phyloP scores from a whole-genome alignment of 2,797 vertebrate genomes.

The Lycodopsis pacificus region DNA sequence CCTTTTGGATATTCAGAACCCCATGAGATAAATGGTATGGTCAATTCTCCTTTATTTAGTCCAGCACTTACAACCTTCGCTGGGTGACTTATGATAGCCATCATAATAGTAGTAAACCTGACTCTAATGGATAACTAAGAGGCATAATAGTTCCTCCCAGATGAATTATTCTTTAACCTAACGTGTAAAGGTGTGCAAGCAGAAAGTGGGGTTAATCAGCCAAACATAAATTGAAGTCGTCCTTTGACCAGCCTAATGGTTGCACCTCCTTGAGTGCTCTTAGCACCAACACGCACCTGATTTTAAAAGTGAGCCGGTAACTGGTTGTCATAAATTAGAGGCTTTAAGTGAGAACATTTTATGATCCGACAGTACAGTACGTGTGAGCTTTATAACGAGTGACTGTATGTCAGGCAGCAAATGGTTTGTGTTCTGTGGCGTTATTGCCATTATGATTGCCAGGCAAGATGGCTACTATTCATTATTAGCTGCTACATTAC shows the following conservation, averaged over 20 bases:
- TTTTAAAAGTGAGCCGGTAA: slow-evolving; percentile 44
- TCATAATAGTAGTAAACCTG: slow-evolving; percentile 69
- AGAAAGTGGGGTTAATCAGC: slow-evolving; percentile 73
- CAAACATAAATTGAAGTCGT: slow-evolving; percentile 75
- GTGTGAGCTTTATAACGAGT: slow-evolving; percentile 56
- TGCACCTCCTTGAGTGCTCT: slow-evolving; percentile 41
- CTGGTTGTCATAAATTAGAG: slow-evolving; percentile 65
- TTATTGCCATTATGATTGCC: slow-evolving; percentile 21
- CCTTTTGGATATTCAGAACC: slow-evolving; percentile 56
- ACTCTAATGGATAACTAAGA: slow-evolving; percentile 80
- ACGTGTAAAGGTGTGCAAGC: slow-evolving; percentile 59
- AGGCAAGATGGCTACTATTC: slow-evolving; percentile 23
- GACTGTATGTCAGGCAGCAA: slow-evolving; percentile 44
- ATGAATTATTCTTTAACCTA: slow-evolving; percentile 74
- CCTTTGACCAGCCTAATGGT: slow-evolving; percentile 72
- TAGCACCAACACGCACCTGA: slow-evolving; percentile 50
- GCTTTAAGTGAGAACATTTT: slow-evolving; percentile 53
- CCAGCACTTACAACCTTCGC: slow-evolving; percentile 59
- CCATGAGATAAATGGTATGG: slow-evolving; percentile 49
- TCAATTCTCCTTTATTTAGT: slow-evolving; percentile 66
- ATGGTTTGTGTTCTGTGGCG: slow-evolving; percentile 37
- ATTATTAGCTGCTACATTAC: slow-evolving; percentile 54
- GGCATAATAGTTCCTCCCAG: slow-evolving; percentile 67
- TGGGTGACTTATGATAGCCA: slow-evolving; percentile 73
- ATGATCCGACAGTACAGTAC: slow-evolving; percentile 43